Evolutionary conservation across 2,888 invertebrate genomes (phyloP).

Genomic region (Chrysolina americana): DNA sequence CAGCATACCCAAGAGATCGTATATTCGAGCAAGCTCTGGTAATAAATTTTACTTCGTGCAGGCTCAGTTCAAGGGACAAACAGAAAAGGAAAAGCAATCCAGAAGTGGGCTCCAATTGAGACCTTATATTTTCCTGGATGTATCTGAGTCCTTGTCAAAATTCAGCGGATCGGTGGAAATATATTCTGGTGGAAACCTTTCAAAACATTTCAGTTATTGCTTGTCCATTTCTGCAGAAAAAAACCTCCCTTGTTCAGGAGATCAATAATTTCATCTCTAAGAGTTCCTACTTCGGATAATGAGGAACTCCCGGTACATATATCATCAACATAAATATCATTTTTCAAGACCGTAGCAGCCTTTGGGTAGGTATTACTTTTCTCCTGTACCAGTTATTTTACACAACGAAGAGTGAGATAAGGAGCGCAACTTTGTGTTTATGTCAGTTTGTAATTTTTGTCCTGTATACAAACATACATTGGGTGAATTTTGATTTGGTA

Average conservation of each 20-base stretch:
- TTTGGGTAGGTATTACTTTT: background rate
- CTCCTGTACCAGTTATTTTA: background rate
- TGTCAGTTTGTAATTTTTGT: background rate
- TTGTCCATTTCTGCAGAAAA: background rate
- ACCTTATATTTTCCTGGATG: background rate
- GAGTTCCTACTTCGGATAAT: constrained; percentile 7
- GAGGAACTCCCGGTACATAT: background rate
- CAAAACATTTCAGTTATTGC: background rate
- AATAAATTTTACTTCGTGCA: constrained; percentile 29
- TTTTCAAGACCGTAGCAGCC: background rate
- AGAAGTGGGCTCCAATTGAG: background rate
- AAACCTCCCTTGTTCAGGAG: background rate
- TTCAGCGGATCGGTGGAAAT: background rate
- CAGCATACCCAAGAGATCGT: no score
- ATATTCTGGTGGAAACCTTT: background rate
- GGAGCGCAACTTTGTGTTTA: background rate
- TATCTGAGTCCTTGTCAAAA: no score
- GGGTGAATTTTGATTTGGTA: background rate
- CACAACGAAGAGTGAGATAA: background rate
- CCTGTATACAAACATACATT: background rate
- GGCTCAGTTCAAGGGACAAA: background rate
- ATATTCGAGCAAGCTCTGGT: no score
- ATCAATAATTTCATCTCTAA: constrained; percentile 20
- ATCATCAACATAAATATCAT: background rate
- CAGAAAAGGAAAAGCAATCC: background rate